These are phyloP conservation scores for Mastomys coucha DNA, from an alignment of 2,113 vertebrate species.

Conservation along the genomic window DNA sequence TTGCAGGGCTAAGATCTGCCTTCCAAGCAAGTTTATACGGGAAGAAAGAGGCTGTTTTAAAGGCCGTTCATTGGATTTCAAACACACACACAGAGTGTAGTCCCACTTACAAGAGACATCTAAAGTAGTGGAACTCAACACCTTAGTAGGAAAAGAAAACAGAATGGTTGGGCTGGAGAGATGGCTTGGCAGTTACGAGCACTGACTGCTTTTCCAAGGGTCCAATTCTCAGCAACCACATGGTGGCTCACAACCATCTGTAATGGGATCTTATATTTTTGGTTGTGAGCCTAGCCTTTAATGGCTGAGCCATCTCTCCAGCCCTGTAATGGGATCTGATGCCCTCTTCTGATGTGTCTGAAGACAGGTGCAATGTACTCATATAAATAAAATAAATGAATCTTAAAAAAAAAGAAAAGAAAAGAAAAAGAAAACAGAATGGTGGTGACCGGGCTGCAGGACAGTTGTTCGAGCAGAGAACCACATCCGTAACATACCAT, in stretches of 20 bases:
- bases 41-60: neutral
- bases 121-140: neutral
- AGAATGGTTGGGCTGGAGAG: neutral
- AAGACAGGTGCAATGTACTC: no score
- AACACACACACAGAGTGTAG: neutral
- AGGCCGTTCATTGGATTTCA: neutral
- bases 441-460: neutral
- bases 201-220: no score
- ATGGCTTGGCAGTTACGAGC: no score
- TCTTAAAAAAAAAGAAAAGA: neutral
- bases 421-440: neutral
- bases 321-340: no score
- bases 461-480: neutral
- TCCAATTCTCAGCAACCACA: no score
- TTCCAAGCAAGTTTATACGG: neutral
- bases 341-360: no score
- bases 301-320: no score
- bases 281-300: no score
- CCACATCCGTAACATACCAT: neutral
- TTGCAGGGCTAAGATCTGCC: neutral
- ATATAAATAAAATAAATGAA: no score
- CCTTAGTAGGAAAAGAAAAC: neutral
- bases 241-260: no score
- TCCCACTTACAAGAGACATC: neutral
- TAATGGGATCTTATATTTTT: no score